phyloP scores from a whole-genome alignment of 2,797 vertebrate genomes.

The Apogon talboti region DNA sequence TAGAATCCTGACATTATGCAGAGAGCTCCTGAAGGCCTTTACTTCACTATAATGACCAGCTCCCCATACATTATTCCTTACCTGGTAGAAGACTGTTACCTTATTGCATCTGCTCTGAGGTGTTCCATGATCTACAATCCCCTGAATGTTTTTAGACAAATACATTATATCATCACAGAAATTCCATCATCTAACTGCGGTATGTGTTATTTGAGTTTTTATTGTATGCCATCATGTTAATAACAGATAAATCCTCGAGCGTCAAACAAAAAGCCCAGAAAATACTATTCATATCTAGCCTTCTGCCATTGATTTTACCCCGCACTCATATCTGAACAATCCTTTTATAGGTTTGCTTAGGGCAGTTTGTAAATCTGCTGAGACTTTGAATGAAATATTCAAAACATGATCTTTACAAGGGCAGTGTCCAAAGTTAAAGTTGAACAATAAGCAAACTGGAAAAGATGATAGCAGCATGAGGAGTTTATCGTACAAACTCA shows the following conservation, averaged over 20 bases:
- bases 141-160: not conserved
- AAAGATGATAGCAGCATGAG: no score
- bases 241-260: not conserved
- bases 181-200: not conserved
- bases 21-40: no score
- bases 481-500: not conserved
- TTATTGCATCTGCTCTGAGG: not conserved
- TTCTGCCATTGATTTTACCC: not conserved
- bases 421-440: not conserved
- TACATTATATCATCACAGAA: not conserved
- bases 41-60: no score
- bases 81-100: no score
- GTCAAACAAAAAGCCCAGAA: not conserved
- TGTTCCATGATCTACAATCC: not conserved
- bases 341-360: not conserved
- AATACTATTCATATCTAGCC: not conserved
- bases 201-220: not conserved
- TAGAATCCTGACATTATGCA: no score
- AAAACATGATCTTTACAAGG: constrained; percentile 33
- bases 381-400: constrained; percentile 51
- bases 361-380: constrained; percentile 5
- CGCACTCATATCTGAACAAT: constrained; percentile 2
- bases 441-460: no score
- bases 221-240: not conserved
- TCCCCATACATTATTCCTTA: no score